Evolutionary conservation across 2,888 invertebrate genomes (phyloP).

Genomic region (Phengaris alcon): DNA sequence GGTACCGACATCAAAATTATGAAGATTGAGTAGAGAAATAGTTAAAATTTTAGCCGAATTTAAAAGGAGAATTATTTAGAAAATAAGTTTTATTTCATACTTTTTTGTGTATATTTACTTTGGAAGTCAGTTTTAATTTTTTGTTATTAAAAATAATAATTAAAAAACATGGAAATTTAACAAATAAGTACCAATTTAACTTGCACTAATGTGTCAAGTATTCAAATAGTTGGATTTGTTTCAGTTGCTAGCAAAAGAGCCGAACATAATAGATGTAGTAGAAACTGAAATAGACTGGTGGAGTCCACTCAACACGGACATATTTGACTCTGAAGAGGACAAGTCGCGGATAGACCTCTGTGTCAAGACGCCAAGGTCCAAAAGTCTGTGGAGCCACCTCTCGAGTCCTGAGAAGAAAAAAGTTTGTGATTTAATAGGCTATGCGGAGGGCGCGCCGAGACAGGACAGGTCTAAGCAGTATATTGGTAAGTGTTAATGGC

Average conservation of each 20-base stretch:
- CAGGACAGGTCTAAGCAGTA: conserved; percentile 75
- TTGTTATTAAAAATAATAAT: too few species aligned
- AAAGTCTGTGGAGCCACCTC: conserved; percentile 80
- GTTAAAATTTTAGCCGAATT: too few species aligned
- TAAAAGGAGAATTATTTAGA: too few species aligned
- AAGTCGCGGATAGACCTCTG: conserved; percentile 64
- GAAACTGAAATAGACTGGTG: conserved; percentile 74
- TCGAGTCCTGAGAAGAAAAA: conserved; percentile 81
- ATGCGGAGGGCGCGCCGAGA: conserved; percentile 76
- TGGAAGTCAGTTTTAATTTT: too few species aligned
- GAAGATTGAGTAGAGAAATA: too few species aligned
- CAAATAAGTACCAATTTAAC: too few species aligned
- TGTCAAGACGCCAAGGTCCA: conserved; percentile 74
- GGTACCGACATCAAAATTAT: too few species aligned
- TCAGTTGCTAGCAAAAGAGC: conserved; percentile 64
- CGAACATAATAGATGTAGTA: conserved; percentile 68
- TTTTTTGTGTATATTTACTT: too few species aligned
- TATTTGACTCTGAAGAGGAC: conserved; percentile 52
- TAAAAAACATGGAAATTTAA: too few species aligned
- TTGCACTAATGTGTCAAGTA: too few species aligned
- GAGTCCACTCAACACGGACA: conserved; percentile 57
- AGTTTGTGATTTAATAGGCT: conserved; percentile 82
- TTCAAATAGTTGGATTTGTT: not conserved
- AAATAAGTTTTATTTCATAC: too few species aligned
- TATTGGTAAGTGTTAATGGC: conserved; percentile 65